phyloP scores from a whole-genome alignment of 1,140 invertebrate species.

The Vanessa tameamea region DNA sequence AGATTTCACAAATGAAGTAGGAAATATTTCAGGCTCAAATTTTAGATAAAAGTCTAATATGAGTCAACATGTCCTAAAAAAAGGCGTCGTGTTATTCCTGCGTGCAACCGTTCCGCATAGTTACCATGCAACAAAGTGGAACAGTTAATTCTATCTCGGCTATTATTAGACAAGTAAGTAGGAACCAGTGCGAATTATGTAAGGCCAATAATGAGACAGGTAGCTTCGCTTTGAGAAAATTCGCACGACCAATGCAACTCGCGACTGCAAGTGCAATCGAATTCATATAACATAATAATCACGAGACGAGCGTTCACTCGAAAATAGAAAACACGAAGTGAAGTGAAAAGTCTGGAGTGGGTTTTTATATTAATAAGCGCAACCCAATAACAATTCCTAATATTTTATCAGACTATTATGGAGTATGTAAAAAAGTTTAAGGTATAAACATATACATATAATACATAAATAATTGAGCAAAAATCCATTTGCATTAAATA shows the following conservation, averaged over 20 bases:
- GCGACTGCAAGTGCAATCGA: not conserved
- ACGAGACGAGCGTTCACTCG: no score
- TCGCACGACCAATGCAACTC: not conserved
- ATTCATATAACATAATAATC: no score
- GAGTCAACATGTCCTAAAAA: slow-evolving; percentile 4
- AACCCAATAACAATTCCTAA: no score
- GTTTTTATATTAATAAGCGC: no score
- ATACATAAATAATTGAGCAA: no score
- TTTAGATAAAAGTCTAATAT: not conserved
- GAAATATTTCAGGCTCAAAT: not conserved
- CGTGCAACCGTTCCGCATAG: slow-evolving; percentile 12
- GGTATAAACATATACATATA: no score
- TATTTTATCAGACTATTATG: no score
- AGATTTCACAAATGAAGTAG: not conserved
- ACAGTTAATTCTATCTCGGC: slow-evolving; percentile 4
- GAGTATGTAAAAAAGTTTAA: no score
- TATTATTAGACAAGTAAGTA: slow-evolving; percentile 18
- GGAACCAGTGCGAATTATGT: not conserved
- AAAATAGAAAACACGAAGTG: no score
- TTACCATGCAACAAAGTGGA: slow-evolving; percentile 17
- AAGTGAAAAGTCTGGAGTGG: no score
- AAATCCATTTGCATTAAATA: no score
- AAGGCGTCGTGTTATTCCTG: slow-evolving; percentile 3
- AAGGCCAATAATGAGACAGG: slow-evolving; percentile 10
- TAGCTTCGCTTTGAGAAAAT: not conserved